phyloP scores from a whole-genome alignment of 2,888 invertebrate genomes.

The Pinctada fucata region DNA sequence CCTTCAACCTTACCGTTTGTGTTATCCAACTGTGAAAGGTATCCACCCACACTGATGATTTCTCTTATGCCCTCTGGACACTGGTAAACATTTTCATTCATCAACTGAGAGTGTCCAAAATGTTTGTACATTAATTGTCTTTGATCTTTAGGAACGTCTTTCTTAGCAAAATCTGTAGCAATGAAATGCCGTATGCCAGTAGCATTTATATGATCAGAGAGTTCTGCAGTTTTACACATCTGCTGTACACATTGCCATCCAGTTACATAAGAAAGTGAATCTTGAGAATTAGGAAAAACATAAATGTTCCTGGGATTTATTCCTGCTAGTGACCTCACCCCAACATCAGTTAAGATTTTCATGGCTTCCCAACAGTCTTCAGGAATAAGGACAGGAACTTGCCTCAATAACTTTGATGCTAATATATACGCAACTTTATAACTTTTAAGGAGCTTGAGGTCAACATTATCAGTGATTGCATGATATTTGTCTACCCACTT shows the following conservation, averaged over 20 bases:
- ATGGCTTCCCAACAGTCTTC: conserved; percentile 30
- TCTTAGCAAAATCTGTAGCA: conserved; percentile 28
- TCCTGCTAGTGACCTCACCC: conserved; percentile 14
- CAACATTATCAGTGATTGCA: too few relatives aligned
- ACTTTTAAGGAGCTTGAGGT: too few relatives aligned
- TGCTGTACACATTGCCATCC: conserved; percentile 27
- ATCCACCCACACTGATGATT: not conserved
- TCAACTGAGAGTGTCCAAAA: conserved; percentile 35
- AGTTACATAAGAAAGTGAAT: conserved; percentile 25
- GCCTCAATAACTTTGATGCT: conserved; percentile 6
- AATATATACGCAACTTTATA: not conserved
- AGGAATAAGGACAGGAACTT: conserved; percentile 34
- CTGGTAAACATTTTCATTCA: conserved; percentile 36
- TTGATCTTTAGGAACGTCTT: conserved; percentile 32
- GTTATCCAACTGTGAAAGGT: too few relatives aligned
- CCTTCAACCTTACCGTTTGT: too few relatives aligned
- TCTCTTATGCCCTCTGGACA: conserved; percentile 29
- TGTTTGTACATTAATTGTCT: conserved; percentile 37
- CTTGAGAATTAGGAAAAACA: conserved; percentile 28
- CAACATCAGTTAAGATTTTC: conserved; percentile 21
- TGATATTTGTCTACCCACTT: too few relatives aligned
- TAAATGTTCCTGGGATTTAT: conserved; percentile 24
- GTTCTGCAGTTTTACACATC: conserved; percentile 22
- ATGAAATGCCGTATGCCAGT: conserved; percentile 37
- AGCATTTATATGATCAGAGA: conserved; percentile 27